phyloP scores from a whole-genome alignment of 2,888 invertebrate genomes.

The Eueremaeus valkanovi region DNA sequence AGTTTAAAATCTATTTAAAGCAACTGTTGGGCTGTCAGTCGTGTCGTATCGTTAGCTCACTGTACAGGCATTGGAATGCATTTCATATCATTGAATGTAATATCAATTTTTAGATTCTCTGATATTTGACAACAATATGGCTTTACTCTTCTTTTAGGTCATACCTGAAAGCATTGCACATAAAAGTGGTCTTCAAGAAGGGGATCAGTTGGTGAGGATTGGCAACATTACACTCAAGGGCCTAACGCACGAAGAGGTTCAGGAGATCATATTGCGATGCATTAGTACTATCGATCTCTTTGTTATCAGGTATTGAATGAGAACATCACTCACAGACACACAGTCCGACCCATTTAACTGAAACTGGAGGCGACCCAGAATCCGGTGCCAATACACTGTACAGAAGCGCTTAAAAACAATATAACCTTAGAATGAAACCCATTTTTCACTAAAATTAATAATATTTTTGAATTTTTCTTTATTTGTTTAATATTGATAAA shows the following conservation, averaged over 20 bases:
- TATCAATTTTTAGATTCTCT: not conserved
- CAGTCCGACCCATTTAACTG: not conserved
- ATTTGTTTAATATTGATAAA: no score
- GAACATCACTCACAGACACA: not conserved
- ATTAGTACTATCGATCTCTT: slow-evolving; percentile 52
- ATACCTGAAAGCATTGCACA: slow-evolving; percentile 55
- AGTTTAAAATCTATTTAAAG: slow-evolving; percentile 12
- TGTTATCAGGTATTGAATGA: slow-evolving; percentile 51
- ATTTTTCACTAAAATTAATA: no score
- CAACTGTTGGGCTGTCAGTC: slow-evolving; percentile 6
- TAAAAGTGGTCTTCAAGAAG: slow-evolving; percentile 54
- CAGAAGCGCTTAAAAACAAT: no score
- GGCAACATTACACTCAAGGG: slow-evolving; percentile 51
- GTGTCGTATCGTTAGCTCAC: not conserved
- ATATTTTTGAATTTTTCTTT: no score
- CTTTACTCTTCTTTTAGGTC: slow-evolving; percentile 50
- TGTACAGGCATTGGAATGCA: not conserved
- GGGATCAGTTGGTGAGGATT: slow-evolving; percentile 55
- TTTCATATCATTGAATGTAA: not conserved
- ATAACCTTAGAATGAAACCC: no score
- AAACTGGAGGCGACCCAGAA: not conserved
- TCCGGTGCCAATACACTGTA: not conserved
- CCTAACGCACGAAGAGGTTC: slow-evolving; percentile 53
- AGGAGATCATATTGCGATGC: slow-evolving; percentile 53
- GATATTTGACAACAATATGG: not conserved